Percentiles rank a stretch among this genome's conserved stretches.
Conservation (phyloP, 2,113 vertebrate genomes). For the Panthera tigris region DNA sequence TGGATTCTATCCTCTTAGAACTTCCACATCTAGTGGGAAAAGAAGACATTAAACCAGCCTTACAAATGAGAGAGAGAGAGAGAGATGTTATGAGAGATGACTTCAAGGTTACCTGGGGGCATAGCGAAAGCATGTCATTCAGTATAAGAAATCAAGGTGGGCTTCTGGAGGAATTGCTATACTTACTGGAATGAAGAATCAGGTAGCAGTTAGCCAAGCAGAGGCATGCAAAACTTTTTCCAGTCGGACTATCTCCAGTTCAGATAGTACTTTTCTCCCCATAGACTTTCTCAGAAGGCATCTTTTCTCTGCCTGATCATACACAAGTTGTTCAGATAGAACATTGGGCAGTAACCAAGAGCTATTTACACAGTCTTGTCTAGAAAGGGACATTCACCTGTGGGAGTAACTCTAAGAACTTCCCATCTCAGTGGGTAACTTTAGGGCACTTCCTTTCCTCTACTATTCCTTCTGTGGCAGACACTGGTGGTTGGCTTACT, state of each 20-base stretch:
- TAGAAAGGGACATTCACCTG: not conserved
- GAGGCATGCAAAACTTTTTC: not conserved
- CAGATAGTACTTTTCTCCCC: not conserved
- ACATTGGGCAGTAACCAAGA: not conserved
- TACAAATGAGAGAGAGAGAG: not conserved
- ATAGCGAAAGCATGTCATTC: not conserved
- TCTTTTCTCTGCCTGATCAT: not conserved
- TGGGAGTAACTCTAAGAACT: not conserved
- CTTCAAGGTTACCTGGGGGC: not conserved
- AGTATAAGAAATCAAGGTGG: not conserved
- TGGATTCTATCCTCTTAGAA: not conserved
- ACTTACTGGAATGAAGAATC: not conserved
- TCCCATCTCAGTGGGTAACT: not conserved
- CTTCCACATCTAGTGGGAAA: not conserved
- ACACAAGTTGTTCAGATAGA: not conserved
- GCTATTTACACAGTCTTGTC: not conserved
- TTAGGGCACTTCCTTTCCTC: not conserved
- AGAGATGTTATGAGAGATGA: not conserved
- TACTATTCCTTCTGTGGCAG: not conserved
- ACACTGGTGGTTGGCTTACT: not conserved
- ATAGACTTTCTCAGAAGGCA: not conserved
- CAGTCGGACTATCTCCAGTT: not conserved
- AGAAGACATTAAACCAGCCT: not conserved
- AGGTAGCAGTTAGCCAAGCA: not conserved
- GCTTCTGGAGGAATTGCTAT: not conserved